Conservation (phyloP, 2,797 vertebrate genomes). For the Pantherophis alleghaniensis region DNA sequence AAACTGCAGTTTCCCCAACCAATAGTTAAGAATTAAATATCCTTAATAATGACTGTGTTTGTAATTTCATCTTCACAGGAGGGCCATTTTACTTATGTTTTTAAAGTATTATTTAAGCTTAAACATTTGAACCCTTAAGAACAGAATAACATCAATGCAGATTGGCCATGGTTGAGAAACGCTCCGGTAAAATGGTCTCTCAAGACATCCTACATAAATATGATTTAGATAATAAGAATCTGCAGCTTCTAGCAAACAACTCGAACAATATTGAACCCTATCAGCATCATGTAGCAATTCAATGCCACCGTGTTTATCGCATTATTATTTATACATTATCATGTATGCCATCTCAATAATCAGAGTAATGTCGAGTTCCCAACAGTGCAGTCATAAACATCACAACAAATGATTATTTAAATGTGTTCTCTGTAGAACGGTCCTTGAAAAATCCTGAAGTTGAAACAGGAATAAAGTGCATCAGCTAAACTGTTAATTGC, state of each 20-base stretch:
- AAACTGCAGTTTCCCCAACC: neutral
- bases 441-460: neutral
- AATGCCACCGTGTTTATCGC: neutral
- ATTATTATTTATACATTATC: neutral
- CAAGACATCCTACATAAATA: neutral
- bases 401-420: neutral
- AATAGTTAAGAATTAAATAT: neutral
- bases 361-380: neutral
- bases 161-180: neutral
- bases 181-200: neutral
- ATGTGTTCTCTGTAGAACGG: neutral
- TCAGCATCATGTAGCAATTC: neutral
- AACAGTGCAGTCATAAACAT: neutral
- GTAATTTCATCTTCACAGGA: neutral
- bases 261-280: neutral
- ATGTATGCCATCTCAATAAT: neutral
- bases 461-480: neutral
- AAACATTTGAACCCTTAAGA: conserved; percentile 6
- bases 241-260: neutral
- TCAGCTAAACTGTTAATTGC: neutral
- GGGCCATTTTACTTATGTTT: neutral
- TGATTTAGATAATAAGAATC: neutral
- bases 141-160: neutral
- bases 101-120: conserved; percentile 2
- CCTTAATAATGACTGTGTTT: neutral